Base-by-base conservation (phyloP, 2,888 invertebrate species). In the Meiosimyza platycephala region DNA sequence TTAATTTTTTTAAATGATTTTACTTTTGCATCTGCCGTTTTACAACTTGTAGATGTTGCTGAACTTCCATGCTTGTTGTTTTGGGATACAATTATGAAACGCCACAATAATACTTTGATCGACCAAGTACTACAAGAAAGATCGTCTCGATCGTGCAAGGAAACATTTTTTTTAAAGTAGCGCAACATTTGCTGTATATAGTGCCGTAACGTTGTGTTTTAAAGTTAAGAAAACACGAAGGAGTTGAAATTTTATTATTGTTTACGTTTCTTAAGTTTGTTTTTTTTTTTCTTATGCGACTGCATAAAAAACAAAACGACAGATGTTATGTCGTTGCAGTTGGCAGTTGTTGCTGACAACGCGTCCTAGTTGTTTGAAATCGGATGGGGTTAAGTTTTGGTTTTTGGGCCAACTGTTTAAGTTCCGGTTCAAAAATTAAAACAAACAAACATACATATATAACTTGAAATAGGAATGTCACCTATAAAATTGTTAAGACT, bases 1-100 rank as follows among this genome's bases (percentile, higher is more conserved):
- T 59, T 48, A 48, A 48, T 59, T 22, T 68, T 54, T 54, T 47
- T 40, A 18, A 40, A 67, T 60, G 69, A 62, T 62, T 70, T 70
- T 33, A 70, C 52, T 51, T 70, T 60, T 70, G 52, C 62, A 70
- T 62, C 60, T 70, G 62, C 60, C 62, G 60, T 70, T 59, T 62
- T 28, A 70, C 52, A 59, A 65, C 28, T 59, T 65, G 67, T 57
- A 57, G n/a, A 12, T 70, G 48, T 18, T 63, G 54, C 71, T 13
- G 62, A 52, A 13, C 52, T 63, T 50, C 48, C 40, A 13, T 12
- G 51, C 59, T 5, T 33, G 12, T 50, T 28, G 47, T 16, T 59
- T 68, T 48, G 50, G 11, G 18, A 12, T 28, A 54, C 47, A 47
- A n/a, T 48, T 47, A 18, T 57, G 18, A 6, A 22, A 57, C 57